Conservation (phyloP, 1,140 invertebrate genomes). For the Caerostris extrusa region DNA sequence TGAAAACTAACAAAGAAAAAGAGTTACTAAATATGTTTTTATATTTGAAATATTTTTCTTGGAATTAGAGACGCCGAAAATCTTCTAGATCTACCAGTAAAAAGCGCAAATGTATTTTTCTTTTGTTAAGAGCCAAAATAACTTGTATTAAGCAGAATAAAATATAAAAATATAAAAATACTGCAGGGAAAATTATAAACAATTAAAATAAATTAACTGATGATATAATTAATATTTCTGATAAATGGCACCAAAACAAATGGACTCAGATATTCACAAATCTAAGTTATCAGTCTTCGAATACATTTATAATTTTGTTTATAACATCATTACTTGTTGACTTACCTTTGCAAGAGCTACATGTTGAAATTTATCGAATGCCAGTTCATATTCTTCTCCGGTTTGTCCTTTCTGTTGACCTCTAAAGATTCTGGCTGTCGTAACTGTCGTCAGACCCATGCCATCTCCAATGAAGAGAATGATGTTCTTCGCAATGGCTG, state of each 20-base stretch:
- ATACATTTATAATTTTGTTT: no score
- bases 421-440: conserved; percentile 87
- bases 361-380: conserved; percentile 92
- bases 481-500: conserved; percentile 89
- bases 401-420: conserved; percentile 81
- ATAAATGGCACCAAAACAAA: background rate
- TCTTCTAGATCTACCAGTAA: no score
- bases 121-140: no score
- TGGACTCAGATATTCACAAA: no score
- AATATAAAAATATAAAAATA: no score
- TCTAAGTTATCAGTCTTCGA: no score
- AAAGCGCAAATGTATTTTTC: no score
- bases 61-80: no score
- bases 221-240: background rate
- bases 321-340: background rate
- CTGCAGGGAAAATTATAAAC: background rate
- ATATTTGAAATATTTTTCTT: no score
- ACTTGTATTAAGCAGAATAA: no score
- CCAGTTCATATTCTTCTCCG: conserved; percentile 87
- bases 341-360: conserved; percentile 90
- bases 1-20: no score
- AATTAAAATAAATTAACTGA: background rate
- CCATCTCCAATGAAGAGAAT: conserved; percentile 96
- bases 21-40: no score
- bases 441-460: conserved; percentile 95